Percentiles rank a stretch among this genome's conserved stretches.
phyloP scores from a whole-genome alignment of 2,888 invertebrate genomes.

The Mycalesis mineus region DNA sequence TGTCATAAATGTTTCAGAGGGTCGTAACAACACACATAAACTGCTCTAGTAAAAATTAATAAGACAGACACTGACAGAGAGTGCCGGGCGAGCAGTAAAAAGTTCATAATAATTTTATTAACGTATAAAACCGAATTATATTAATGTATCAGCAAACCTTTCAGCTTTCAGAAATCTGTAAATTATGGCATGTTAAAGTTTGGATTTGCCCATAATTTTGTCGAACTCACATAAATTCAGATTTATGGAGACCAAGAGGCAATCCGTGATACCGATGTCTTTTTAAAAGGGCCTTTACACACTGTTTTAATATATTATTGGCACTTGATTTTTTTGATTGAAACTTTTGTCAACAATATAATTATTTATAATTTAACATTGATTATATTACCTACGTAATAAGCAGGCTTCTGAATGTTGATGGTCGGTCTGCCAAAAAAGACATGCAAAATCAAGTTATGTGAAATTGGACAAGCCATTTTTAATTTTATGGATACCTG shows the following conservation, averaged over 20 bases:
- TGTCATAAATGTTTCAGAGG: slow-evolving; percentile 13
- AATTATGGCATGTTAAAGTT: slow-evolving; percentile 5
- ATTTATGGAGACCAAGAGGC: slow-evolving; percentile 4
- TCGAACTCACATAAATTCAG: background rate
- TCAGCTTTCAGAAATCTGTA: slow-evolving; percentile 6
- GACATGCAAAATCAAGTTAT: no score
- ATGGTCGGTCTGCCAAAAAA: no score
- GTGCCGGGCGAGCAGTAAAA: slow-evolving; percentile 56
- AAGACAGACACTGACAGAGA: slow-evolving; percentile 42
- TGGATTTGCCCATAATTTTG: background rate
- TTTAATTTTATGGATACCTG: no score
- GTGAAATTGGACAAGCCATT: no score
- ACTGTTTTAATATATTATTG: no score
- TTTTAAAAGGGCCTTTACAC: no score
- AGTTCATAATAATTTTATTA: slow-evolving; percentile 54
- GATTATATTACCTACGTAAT: no score
- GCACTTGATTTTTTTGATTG: no score
- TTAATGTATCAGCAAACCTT: slow-evolving; percentile 38
- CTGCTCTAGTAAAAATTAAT: slow-evolving; percentile 45
- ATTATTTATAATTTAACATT: no score
- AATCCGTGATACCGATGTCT: background rate
- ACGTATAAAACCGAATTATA: slow-evolving; percentile 54
- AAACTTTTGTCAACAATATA: no score
- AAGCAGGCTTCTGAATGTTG: no score
- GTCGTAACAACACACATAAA: slow-evolving; percentile 19